These are phyloP conservation scores for Azorinus chamasolen DNA, from an alignment of 2,888 invertebrate genomes.

Conservation along the genomic window DNA sequence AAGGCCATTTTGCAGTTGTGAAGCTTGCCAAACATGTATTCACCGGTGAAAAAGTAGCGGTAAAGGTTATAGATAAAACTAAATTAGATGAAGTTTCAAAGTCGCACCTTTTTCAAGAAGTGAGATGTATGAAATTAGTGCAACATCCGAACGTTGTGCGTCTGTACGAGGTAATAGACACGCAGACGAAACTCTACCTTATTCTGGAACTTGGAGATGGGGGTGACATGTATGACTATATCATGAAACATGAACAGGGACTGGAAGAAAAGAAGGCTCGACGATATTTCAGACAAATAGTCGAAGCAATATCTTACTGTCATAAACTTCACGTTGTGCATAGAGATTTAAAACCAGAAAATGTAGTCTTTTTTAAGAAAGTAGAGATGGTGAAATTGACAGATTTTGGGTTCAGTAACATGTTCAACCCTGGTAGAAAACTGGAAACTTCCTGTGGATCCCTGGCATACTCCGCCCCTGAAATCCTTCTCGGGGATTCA, in stretches of 20 bases:
- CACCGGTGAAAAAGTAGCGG: constrained; percentile 99
- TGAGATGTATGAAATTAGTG: constrained; percentile 99
- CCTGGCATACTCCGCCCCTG: constrained; percentile 99
- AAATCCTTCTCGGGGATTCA: constrained; percentile 98
- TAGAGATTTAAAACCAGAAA: constrained; percentile 99
- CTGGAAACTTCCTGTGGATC: constrained; percentile 99
- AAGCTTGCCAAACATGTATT: constrained; percentile 99
- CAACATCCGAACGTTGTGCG: constrained; percentile 99
- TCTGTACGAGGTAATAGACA: constrained; percentile 99
- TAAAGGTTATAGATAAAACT: constrained; percentile 99
- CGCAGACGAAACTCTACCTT: constrained; percentile 95
- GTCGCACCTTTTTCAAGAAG: constrained; percentile 93
- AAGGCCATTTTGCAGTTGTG: constrained; percentile 99
- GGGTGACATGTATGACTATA: constrained; percentile 99
- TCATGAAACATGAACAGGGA: constrained; percentile 96
- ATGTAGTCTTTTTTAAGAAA: constrained; percentile 99
- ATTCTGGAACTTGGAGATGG: constrained; percentile 99
- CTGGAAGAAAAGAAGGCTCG: constrained; percentile 88
- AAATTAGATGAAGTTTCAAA: constrained; percentile 98
- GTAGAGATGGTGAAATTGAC: constrained; percentile 98
- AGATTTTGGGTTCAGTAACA: constrained; percentile 98
- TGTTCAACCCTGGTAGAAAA: constrained; percentile 95
- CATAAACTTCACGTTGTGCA: constrained; percentile 96
- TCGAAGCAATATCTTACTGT: constrained; percentile 98
- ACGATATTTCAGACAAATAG: constrained; percentile 98